phyloP scores from a whole-genome alignment of 1,140 invertebrate genomes.

The Trichomalopsis sarcophagae region DNA sequence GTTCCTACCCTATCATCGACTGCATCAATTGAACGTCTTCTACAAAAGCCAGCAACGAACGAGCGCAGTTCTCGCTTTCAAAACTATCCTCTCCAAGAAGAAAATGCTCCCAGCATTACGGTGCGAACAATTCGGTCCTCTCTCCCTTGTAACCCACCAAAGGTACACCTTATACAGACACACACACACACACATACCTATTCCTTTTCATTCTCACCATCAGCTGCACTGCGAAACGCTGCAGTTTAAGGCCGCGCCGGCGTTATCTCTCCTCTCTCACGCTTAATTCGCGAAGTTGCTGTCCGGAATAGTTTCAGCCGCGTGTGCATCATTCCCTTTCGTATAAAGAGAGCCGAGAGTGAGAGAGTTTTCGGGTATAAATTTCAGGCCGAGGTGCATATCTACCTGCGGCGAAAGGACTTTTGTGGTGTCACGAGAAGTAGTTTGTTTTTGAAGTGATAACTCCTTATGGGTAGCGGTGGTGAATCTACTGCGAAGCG shows the following conservation, averaged over 20 bases:
- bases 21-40: too few species aligned
- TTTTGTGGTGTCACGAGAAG: too few species aligned
- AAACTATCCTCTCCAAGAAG: not conserved
- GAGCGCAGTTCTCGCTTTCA: too few species aligned
- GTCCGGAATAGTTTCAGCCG: slow-evolving; percentile 5
- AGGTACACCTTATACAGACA: not conserved
- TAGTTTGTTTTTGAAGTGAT: too few species aligned
- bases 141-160: not conserved
- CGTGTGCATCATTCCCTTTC: slow-evolving; percentile 1
- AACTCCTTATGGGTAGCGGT: too few species aligned
- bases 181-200: not conserved
- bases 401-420: not conserved
- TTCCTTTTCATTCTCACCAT: not conserved
- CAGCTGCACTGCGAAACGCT: not conserved
- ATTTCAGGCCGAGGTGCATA: not conserved
- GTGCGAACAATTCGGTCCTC: not conserved
- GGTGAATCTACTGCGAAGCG: too few species aligned
- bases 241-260: not conserved
- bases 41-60: too few species aligned
- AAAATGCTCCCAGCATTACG: not conserved
- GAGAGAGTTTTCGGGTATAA: not conserved
- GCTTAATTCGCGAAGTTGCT: slow-evolving; percentile 18
- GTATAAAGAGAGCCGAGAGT: not conserved
- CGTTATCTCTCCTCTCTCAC: not conserved
- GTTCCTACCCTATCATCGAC: too few species aligned